Evolutionary conservation across 2,888 invertebrate species (phyloP).

Genomic region (Eristalis pertinax): DNA sequence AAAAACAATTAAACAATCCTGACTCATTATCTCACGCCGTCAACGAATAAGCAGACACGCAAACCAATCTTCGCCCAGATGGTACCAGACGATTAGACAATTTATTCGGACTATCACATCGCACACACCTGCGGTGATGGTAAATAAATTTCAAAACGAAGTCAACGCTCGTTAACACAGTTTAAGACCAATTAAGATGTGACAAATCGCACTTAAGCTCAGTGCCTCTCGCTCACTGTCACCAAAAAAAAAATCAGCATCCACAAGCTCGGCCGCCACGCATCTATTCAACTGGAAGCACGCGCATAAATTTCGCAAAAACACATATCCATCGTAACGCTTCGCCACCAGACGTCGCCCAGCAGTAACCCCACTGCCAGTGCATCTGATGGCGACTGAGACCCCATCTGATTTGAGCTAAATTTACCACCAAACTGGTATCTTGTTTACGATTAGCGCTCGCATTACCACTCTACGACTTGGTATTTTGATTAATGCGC

Average conservation of each 20-base stretch:
- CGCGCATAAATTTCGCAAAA: conserved; percentile 9
- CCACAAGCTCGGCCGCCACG: not conserved
- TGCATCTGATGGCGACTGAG: conserved; percentile 27
- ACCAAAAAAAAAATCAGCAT: not conserved
- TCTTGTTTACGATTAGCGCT: conserved; percentile 58
- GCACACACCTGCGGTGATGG: not conserved
- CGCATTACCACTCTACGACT: conserved; percentile 3
- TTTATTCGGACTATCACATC: not conserved
- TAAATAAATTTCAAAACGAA: not conserved
- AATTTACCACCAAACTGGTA: conserved; percentile 58
- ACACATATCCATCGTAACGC: not conserved
- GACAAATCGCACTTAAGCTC: conserved; percentile 45
- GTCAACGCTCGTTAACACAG: conserved; percentile 31
- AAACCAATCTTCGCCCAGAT: not conserved
- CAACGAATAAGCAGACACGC: not conserved
- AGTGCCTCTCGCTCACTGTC: not conserved
- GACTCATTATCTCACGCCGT: not conserved
- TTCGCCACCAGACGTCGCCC: not conserved
- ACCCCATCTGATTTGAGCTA: conserved; percentile 63
- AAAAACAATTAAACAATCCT: not conserved
- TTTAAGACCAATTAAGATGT: conserved; percentile 49
- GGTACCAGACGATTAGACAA: not conserved
- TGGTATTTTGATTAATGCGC: conserved; percentile 55
- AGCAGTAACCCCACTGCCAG: not conserved
- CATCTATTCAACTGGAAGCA: not conserved